Conservation (phyloP, 2,888 invertebrate genomes). For the Hydriomena furcata region DNA sequence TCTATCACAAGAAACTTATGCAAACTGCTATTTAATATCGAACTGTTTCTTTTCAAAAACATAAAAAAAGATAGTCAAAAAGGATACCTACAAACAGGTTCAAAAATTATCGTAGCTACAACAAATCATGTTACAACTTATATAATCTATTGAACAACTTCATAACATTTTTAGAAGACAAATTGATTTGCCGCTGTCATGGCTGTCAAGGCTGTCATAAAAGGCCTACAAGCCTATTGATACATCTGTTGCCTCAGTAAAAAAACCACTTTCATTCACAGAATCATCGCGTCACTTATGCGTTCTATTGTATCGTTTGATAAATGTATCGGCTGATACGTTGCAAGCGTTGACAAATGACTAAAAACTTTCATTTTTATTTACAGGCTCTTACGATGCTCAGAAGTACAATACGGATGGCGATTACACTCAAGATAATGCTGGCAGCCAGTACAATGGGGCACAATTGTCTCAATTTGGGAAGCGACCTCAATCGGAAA, state of each 20-base stretch:
- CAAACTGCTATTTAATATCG: too few relatives aligned
- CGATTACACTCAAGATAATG: conserved; percentile 58
- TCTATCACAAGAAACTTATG: too few relatives aligned
- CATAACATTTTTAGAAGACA: conserved; percentile 1
- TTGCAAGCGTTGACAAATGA: conserved; percentile 66
- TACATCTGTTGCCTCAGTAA: conserved; percentile 21
- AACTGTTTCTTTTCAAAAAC: too few relatives aligned
- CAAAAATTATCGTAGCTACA: too few relatives aligned
- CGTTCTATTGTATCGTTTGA: conserved; percentile 60
- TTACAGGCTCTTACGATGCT: conserved; percentile 77
- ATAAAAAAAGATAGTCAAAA: too few relatives aligned
- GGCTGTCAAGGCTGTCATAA: conserved; percentile 18
- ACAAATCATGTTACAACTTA: too few relatives aligned
- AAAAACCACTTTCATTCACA: conserved; percentile 47
- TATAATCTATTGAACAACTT: too few relatives aligned
- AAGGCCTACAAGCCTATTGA: conserved; percentile 23
- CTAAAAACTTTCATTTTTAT: conserved; percentile 76
- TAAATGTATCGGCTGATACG: conserved; percentile 63
- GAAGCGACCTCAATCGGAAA: conserved; percentile 49
- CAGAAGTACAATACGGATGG: conserved; percentile 70
- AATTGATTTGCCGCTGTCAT: conserved; percentile 10
- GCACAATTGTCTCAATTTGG: conserved; percentile 55
- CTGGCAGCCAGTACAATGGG: conserved; percentile 54
- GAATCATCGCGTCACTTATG: conserved; percentile 46
- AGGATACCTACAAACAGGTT: too few relatives aligned